phyloP scores from a whole-genome alignment of 2,113 vertebrate genomes.

The Genyomyrus donnyi region DNA sequence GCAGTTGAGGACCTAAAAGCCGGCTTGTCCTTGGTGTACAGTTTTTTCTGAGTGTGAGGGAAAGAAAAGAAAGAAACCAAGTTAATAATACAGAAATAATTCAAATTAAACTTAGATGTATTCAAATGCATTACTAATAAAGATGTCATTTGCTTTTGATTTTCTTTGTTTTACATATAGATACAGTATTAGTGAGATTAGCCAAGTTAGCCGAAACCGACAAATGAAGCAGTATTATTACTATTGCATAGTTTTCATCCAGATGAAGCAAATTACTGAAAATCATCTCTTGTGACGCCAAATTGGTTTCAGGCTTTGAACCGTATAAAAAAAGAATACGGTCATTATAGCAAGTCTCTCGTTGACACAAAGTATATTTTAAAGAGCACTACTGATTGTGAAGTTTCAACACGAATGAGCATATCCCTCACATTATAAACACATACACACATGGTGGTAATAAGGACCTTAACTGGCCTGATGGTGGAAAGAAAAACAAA shows the following conservation, averaged over 20 bases:
- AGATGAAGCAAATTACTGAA: not conserved
- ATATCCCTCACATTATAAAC: no score
- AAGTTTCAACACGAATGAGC: not conserved
- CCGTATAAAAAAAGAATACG: not conserved
- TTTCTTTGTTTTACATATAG: not conserved
- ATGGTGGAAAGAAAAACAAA: no score
- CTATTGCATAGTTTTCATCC: not conserved
- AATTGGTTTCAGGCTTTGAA: not conserved
- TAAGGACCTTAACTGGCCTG: no score
- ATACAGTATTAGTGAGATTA: not conserved
- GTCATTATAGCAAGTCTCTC: not conserved
- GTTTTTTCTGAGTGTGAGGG: not conserved
- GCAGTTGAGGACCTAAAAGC: not conserved
- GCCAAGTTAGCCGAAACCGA: not conserved
- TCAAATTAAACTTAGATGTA: not conserved
- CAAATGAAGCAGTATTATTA: not conserved
- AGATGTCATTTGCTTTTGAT: not conserved
- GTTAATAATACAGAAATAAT: not conserved
- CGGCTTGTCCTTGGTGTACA: not conserved
- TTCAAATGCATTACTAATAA: not conserved
- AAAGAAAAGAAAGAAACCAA: not conserved
- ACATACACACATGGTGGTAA: no score
- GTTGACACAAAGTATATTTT: not conserved
- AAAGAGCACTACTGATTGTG: not conserved
- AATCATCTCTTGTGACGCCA: not conserved